Conservation (phyloP, 2,797 vertebrate genomes). For the Gouania willdenowi region DNA sequence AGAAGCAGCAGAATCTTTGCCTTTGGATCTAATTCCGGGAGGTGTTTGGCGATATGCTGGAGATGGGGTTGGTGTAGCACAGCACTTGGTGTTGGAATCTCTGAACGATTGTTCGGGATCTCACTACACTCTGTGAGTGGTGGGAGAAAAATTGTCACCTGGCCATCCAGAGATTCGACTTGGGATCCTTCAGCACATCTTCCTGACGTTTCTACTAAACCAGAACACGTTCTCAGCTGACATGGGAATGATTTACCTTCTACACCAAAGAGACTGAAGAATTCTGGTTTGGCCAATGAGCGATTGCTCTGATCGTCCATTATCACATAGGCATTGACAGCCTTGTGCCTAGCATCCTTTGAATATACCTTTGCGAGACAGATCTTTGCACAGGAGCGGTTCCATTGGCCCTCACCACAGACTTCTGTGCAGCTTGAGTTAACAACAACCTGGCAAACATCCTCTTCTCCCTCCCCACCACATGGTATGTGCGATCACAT, state of each 20-base stretch:
- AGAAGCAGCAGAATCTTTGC: no score
- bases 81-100: not conserved
- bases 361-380: not conserved
- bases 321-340: not conserved
- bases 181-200: not conserved
- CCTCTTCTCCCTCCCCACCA: no score
- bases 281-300: not conserved
- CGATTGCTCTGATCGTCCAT: not conserved
- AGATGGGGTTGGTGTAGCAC: not conserved
- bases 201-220: not conserved
- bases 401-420: not conserved
- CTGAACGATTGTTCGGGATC: not conserved
- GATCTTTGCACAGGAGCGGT: not conserved
- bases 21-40: no score
- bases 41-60: not conserved
- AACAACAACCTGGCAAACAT: not conserved
- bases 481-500: not conserved
- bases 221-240: not conserved
- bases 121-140: not conserved
- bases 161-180: not conserved
- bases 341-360: not conserved
- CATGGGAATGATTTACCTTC: not conserved
- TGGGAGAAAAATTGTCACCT: not conserved
- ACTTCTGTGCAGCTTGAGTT: not conserved
- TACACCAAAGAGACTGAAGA: not conserved